These are phyloP conservation scores for Tribolium castaneum DNA, from an alignment of 1,140 invertebrate species.

Conservation along the genomic window DNA sequence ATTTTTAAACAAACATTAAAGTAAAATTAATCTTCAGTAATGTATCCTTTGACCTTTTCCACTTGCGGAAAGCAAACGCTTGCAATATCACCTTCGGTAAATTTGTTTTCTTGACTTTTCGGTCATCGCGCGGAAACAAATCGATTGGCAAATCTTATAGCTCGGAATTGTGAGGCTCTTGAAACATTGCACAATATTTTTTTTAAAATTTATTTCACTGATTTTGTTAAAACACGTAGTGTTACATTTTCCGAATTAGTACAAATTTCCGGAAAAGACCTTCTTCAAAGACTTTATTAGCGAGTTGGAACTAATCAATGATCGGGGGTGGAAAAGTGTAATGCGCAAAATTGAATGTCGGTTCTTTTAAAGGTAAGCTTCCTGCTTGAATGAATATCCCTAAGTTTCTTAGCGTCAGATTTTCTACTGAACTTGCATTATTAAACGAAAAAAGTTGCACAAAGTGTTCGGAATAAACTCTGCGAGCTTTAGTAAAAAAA, in stretches of 20 bases:
- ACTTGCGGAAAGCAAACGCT: neutral
- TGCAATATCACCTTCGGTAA: neutral
- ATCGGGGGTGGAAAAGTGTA: constrained; percentile 13
- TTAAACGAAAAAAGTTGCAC: neutral
- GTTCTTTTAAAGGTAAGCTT: constrained; percentile 21
- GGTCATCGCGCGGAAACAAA: neutral
- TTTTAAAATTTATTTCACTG: neutral
- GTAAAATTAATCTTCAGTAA: neutral
- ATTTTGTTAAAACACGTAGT: neutral
- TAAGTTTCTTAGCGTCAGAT: neutral
- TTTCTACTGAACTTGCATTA: neutral
- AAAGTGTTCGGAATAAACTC: neutral
- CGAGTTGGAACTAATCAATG: constrained; percentile 19
- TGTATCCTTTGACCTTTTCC: neutral
- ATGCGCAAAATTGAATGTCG: constrained; percentile 31
- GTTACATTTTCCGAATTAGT: neutral
- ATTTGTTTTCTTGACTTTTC: constrained; percentile 2
- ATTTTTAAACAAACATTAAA: too few species aligned
- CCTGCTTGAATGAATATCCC: constrained; percentile 14
- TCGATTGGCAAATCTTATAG: neutral
- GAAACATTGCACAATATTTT: neutral
- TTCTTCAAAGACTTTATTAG: constrained; percentile 12
- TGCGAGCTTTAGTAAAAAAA: constrained; percentile 5
- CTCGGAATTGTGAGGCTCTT: neutral
- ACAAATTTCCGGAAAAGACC: neutral